Conservation (phyloP, 2,888 invertebrate genomes). For the Hypolimnas misippus region DNA sequence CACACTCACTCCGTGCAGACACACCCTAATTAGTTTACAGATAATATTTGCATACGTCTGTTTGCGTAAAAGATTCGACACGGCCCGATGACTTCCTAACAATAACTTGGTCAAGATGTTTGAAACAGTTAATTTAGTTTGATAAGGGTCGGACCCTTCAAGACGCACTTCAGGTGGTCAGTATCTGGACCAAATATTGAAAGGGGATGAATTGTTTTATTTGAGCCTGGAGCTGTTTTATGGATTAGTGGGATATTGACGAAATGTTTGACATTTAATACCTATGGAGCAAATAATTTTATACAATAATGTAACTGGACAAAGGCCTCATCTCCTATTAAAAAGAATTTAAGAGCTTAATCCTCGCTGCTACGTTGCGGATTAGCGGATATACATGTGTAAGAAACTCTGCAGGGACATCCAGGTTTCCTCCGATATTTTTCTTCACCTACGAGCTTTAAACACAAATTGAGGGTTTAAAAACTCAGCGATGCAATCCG, state of each 20-base stretch:
- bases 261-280: neutral
- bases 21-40: constrained; percentile 58
- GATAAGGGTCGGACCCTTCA: constrained; percentile 76
- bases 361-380: too few relatives aligned
- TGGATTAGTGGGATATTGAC: constrained; percentile 17
- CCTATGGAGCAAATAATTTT: neutral
- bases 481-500: too few relatives aligned
- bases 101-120: constrained; percentile 82
- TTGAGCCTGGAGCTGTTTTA: constrained; percentile 26
- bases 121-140: constrained; percentile 80
- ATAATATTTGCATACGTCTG: constrained; percentile 68
- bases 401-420: too few relatives aligned
- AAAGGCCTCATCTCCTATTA: too few relatives aligned
- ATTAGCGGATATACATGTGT: too few relatives aligned
- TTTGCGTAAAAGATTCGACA: constrained; percentile 68
- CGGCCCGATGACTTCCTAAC: constrained; percentile 60
- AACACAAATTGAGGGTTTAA: too few relatives aligned
- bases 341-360: too few relatives aligned
- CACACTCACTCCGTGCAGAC: constrained; percentile 15
- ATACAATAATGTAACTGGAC: too few relatives aligned
- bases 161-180: constrained; percentile 71
- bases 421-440: too few relatives aligned
- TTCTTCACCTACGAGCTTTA: too few relatives aligned
- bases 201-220: constrained; percentile 47
- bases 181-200: constrained; percentile 68